A percentile compares a stretch with the other conserved stretches of the same genome.
These are phyloP conservation scores for Lithobates sylvaticus DNA, from an alignment of 2,797 vertebrate genomes.

Conservation along the genomic window DNA sequence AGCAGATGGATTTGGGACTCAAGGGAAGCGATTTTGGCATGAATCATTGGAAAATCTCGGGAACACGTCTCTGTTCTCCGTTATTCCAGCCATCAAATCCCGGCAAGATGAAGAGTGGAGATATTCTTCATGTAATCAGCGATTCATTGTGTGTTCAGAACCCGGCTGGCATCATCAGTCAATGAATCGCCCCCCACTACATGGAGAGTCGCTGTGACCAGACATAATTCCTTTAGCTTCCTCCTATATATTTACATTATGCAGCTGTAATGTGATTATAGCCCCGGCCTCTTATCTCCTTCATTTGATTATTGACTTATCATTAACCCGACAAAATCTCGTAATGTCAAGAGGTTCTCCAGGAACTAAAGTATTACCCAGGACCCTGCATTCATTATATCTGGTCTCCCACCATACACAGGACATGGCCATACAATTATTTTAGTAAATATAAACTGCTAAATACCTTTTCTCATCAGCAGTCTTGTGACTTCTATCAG, in stretches of 20 bases:
- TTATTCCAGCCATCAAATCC: neutral
- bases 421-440: too few relatives aligned
- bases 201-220: neutral
- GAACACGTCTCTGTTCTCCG: neutral
- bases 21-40: neutral
- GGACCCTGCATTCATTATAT: too few relatives aligned
- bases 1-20: too few relatives aligned
- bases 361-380: neutral
- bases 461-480: too few relatives aligned
- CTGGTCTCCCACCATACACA: too few relatives aligned
- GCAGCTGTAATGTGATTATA: neutral
- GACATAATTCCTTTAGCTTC: neutral
- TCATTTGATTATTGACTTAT: neutral
- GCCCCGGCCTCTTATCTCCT: neutral
- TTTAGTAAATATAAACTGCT: too few relatives aligned
- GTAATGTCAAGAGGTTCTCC: neutral
- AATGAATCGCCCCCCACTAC: neutral
- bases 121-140: neutral
- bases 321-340: neutral
- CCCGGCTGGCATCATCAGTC: slow-evolving; percentile 10
- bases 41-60: neutral
- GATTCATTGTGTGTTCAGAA: neutral
- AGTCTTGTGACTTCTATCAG: too few relatives aligned
- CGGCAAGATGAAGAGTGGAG: neutral
- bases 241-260: neutral